Percentiles rank a stretch among this genome's conserved stretches.
phyloP scores from a whole-genome alignment of 2,888 invertebrate genomes.

The Acrocyrtus sp. region DNA sequence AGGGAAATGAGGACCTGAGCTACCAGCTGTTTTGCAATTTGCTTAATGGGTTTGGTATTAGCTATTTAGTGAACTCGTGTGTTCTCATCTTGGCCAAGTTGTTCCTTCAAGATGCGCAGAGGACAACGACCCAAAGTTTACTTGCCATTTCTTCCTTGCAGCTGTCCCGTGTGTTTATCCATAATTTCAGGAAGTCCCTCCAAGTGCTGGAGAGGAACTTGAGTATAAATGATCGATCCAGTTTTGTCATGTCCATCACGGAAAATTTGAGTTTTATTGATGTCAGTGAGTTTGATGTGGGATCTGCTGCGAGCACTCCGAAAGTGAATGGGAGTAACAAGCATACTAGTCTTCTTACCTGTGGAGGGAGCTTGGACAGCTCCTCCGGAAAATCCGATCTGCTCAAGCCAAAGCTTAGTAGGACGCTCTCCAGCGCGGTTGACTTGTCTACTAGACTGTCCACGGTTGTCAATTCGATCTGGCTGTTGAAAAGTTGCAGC shows the following conservation, averaged over 20 bases:
- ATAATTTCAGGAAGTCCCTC: constrained; percentile 62
- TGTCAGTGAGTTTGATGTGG: constrained; percentile 48
- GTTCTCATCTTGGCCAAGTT: constrained; percentile 60
- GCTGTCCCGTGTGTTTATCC: constrained; percentile 59
- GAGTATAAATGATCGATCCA: constrained; percentile 62
- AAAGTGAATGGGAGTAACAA: constrained; percentile 21
- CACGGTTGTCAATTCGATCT: constrained; percentile 61
- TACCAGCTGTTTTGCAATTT: constrained; percentile 63
- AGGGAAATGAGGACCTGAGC: constrained; percentile 63
- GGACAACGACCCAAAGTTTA: constrained; percentile 62
- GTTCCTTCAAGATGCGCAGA: constrained; percentile 58
- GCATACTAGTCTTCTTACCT: constrained; percentile 17
- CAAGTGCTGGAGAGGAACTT: constrained; percentile 57
- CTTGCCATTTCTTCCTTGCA: constrained; percentile 60
- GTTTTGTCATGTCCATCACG: constrained; percentile 62
- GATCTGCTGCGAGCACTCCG: constrained; percentile 8
- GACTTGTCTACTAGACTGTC: constrained; percentile 57
- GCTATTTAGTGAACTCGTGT: constrained; percentile 61
- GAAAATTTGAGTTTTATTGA: constrained; percentile 63
- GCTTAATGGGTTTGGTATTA: constrained; percentile 62
- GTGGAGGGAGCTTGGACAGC: no score
- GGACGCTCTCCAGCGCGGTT: constrained; percentile 44
- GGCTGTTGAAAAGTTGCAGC: constrained; percentile 58
- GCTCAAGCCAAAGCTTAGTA: constrained; percentile 18
- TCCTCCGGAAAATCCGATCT: constrained; percentile 2